Evolutionary conservation across 2,888 invertebrate species (phyloP).

Genomic region (Acronicta leporina): DNA sequence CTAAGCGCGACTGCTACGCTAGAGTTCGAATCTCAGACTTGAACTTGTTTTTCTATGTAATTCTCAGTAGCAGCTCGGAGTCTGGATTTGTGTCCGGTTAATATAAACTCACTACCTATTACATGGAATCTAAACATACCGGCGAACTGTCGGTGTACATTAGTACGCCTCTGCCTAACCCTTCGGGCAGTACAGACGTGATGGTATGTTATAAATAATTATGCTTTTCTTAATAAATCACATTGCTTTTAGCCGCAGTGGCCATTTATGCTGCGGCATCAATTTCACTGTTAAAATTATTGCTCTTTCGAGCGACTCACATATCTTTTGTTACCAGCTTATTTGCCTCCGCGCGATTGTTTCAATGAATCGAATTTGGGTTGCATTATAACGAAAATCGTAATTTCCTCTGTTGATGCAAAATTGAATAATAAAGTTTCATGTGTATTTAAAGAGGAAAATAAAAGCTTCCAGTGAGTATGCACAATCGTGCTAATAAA

Average conservation of each 20-base stretch:
- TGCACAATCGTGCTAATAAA: constrained; percentile 34
- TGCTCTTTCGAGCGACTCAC: constrained; percentile 18
- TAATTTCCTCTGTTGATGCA: constrained; percentile 16
- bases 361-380: constrained; percentile 36
- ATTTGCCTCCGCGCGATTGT: constrained; percentile 19
- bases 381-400: constrained; percentile 32
- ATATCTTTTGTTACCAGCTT: constrained; percentile 33
- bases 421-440: constrained; percentile 32
- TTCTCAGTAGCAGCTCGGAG: too few species aligned
- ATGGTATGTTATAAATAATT: constrained; percentile 13
- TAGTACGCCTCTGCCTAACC: too few species aligned
- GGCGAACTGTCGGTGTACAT: too few species aligned
- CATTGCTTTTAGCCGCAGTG: not conserved
- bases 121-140: too few species aligned
- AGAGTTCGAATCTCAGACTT: too few species aligned
- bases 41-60: too few species aligned
- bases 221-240: constrained; percentile 12
- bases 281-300: constrained; percentile 35
- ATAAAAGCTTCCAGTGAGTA: constrained; percentile 21
- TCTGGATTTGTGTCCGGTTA: too few species aligned
- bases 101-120: too few species aligned
- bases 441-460: constrained; percentile 31
- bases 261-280: constrained; percentile 9
- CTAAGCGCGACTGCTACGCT: too few species aligned
- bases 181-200: too few species aligned